A percentile compares a stretch with the other conserved stretches of the same genome.
Conservation (phyloP, 2,888 invertebrate species). For the Sarcophaga subvicina region DNA sequence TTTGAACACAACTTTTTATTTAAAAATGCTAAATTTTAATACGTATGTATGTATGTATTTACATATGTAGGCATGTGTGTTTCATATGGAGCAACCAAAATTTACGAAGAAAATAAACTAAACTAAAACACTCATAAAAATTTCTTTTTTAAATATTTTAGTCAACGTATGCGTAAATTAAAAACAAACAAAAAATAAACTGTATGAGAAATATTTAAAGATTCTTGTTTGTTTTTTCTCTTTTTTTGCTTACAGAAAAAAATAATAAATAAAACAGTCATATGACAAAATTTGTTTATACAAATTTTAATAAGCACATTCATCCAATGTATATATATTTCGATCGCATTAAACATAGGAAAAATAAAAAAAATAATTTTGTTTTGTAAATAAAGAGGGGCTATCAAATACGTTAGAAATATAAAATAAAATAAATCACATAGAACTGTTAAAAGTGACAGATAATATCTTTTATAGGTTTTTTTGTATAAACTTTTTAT, state of each 20-base stretch:
- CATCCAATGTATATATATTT: neutral
- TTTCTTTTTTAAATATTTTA: neutral
- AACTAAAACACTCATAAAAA: no score
- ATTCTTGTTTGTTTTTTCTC: neutral
- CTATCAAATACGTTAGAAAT: neutral
- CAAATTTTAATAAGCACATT: neutral
- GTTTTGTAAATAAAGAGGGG: neutral
- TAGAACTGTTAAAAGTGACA: neutral
- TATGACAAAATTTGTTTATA: conserved; percentile 26
- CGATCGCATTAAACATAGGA: neutral
- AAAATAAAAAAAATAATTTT: neutral
- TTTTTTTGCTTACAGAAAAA: neutral
- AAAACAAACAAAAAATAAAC: neutral
- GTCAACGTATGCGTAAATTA: neutral
- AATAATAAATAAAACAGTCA: neutral
- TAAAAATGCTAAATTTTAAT: no score
- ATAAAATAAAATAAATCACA: neutral
- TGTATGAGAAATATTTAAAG: neutral
- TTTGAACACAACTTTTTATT: no score
- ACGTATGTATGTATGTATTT: no score
- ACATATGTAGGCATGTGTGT: no score
- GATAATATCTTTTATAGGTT: no score
- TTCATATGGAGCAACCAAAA: no score
- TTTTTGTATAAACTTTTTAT: no score
- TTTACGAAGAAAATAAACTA: no score